phyloP scores from a whole-genome alignment of 1,140 invertebrate species.

The Drosophila repleta region DNA sequence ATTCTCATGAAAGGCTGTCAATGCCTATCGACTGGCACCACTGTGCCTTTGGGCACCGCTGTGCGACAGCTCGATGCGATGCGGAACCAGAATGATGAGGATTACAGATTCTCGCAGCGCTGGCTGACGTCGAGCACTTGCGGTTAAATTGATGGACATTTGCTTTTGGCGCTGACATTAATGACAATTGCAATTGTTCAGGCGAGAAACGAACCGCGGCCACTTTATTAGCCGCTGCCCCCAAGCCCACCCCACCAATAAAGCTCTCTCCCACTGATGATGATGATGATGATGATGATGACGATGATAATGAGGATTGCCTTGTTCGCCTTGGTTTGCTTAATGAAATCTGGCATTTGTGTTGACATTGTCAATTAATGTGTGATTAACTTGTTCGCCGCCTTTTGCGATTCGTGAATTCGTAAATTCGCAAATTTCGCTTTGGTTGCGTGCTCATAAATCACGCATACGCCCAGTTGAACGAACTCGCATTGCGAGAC shows the following conservation, averaged over 20 bases:
- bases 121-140: constrained; percentile 42
- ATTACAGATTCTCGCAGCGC: not conserved
- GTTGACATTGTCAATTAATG: constrained; percentile 80
- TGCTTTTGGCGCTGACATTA: constrained; percentile 63
- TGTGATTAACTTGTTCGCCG: constrained; percentile 64
- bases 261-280: constrained; percentile 8
- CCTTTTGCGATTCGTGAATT: constrained; percentile 11
- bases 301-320: not conserved
- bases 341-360: constrained; percentile 67
- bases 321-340: constrained; percentile 31
- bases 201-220: constrained; percentile 67
- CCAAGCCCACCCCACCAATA: not conserved
- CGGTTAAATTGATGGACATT: constrained; percentile 72
- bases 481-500: constrained; percentile 58
- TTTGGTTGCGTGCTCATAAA: constrained; percentile 63
- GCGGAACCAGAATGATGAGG: not conserved
- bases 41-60: not conserved
- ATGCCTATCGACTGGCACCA: not conserved
- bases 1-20: too few relatives aligned
- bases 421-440: constrained; percentile 4
- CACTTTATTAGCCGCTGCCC: constrained; percentile 58
- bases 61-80: not conserved
- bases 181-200: constrained; percentile 73
- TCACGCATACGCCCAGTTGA: constrained; percentile 78
- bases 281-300: not conserved